A percentile compares a stretch with the other conserved stretches of the same genome.
These are phyloP conservation scores for Cremastobaeus sp. DNA, from an alignment of 2,888 invertebrate genomes.

Conservation along the genomic window DNA sequence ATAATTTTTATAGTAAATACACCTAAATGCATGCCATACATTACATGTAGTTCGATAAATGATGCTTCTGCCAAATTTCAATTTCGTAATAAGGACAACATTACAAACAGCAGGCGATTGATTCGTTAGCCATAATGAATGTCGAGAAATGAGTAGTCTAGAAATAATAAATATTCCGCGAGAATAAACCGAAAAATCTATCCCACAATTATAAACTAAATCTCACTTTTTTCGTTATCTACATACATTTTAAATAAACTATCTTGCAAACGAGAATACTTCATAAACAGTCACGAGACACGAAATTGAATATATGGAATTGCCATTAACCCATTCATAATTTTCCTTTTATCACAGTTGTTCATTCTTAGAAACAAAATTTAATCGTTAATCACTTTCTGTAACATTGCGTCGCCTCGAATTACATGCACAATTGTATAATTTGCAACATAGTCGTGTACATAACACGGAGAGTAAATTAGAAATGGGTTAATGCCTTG, in stretches of 20 bases:
- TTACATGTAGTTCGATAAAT: constrained; percentile 17
- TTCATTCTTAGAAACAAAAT: constrained; percentile 7
- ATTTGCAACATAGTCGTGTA: too few species aligned
- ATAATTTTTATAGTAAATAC: constrained; percentile 28
- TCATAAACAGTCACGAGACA: constrained; percentile 33
- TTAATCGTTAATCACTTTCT: too few species aligned
- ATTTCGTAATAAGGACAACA: constrained; percentile 31
- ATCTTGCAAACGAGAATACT: constrained; percentile 27
- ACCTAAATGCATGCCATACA: constrained; percentile 35
- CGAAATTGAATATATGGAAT: constrained; percentile 12
- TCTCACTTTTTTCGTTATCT: constrained; percentile 35
- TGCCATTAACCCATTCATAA: constrained; percentile 32
- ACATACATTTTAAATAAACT: constrained; percentile 22
- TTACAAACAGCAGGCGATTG: constrained; percentile 46
- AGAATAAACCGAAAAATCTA: constrained; percentile 19
- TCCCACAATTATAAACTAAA: constrained; percentile 38
- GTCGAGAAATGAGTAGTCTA: constrained; percentile 8
- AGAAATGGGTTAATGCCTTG: constrained; percentile 38
- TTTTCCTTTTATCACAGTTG: constrained; percentile 34
- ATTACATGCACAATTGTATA: too few species aligned
- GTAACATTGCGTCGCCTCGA: too few species aligned
- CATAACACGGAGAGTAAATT: constrained; percentile 4
- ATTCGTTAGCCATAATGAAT: constrained; percentile 54
- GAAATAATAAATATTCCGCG: constrained; percentile 24
- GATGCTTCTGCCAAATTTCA: too few species aligned